phyloP scores from a whole-genome alignment of 1,140 invertebrate genomes.

The Heliconius hermathena region DNA sequence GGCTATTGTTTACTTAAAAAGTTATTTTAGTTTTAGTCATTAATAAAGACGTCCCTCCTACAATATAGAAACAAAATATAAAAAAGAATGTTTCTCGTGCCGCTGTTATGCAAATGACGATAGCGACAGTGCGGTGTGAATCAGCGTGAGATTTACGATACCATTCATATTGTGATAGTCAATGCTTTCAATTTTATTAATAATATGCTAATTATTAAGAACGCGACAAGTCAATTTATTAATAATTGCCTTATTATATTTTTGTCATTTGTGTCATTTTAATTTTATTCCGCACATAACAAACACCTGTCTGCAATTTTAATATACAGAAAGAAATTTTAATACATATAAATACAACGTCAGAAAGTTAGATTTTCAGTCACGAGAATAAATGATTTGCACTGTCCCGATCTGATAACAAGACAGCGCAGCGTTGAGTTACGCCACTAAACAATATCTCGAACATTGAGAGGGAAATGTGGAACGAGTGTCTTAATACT shows the following conservation, averaged over 20 bases:
- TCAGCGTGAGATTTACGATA: neutral
- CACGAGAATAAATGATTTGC: too few relatives aligned
- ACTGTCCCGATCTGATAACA: too few relatives aligned
- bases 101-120: constrained; percentile 21
- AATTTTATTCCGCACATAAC: neutral
- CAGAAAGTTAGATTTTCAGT: too few relatives aligned
- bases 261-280: neutral
- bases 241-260: neutral
- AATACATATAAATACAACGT: too few relatives aligned
- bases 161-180: neutral
- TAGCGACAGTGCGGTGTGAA: neutral
- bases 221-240: neutral
- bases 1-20: neutral
- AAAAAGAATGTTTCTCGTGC: constrained; percentile 6
- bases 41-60: neutral
- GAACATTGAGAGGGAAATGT: too few relatives aligned
- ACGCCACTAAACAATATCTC: too few relatives aligned
- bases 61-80: neutral
- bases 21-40: neutral
- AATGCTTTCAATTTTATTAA: constrained; percentile 1
- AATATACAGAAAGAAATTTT: too few relatives aligned
- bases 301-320: neutral
- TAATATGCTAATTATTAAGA: neutral
- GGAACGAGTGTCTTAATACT: too few relatives aligned
- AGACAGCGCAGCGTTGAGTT: too few relatives aligned